Evolutionary conservation across 2,888 invertebrate genomes (phyloP).

Genomic region (Tachina lurida): DNA sequence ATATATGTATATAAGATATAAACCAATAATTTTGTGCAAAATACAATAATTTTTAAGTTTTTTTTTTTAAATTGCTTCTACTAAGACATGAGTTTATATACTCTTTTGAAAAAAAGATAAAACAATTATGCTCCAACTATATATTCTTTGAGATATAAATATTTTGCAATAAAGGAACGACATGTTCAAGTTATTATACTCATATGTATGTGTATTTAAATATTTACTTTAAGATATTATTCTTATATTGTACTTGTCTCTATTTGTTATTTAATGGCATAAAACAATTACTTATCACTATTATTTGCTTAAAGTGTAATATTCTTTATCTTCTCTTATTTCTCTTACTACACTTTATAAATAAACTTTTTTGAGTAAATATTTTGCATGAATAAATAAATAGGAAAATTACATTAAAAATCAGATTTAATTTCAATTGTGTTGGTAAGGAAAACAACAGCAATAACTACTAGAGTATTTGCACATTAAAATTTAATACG

Average conservation of each 20-base stretch:
- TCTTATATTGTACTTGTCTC: neutral
- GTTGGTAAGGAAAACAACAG: conserved; percentile 75
- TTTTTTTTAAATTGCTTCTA: too few relatives aligned
- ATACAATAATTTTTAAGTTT: too few relatives aligned
- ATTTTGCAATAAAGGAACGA: too few relatives aligned
- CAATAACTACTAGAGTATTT: conserved; percentile 20
- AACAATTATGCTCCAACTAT: too few relatives aligned
- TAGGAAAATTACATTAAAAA: conserved; percentile 80
- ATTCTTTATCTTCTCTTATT: conserved; percentile 14
- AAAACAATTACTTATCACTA: conserved; percentile 64
- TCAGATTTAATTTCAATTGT: conserved; percentile 81
- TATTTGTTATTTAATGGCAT: conserved; percentile 34
- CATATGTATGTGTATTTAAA: neutral
- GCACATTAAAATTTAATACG: conserved; percentile 54
- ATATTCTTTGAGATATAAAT: too few relatives aligned
- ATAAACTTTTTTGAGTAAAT: conserved; percentile 60
- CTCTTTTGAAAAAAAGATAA: too few relatives aligned
- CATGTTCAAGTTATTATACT: too few relatives aligned
- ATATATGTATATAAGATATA: too few relatives aligned
- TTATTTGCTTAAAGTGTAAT: conserved; percentile 46
- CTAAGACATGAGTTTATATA: too few relatives aligned
- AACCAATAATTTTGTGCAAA: too few relatives aligned
- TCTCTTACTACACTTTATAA: conserved; percentile 31
- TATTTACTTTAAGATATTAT: conserved; percentile 13
- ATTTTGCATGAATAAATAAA: conserved; percentile 75